A percentile compares a stretch with the other conserved stretches of the same genome.
Evolutionary conservation across 2,113 vertebrate genomes (phyloP).

Genomic region (Grus americana): DNA sequence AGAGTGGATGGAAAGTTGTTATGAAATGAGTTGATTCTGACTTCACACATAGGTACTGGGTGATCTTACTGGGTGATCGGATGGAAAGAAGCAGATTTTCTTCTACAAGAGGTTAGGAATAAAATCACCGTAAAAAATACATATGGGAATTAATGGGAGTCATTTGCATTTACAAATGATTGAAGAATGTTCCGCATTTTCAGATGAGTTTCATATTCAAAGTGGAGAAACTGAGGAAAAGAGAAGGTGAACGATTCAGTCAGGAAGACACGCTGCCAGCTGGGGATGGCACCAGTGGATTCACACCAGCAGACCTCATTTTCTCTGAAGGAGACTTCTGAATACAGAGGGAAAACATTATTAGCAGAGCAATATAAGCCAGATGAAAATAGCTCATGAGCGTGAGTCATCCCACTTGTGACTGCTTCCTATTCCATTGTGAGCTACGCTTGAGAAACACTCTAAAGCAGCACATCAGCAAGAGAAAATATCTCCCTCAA

Average conservation of each 20-base stretch:
- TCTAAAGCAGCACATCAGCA: not conserved
- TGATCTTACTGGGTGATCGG: not conserved
- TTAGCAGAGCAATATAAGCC: not conserved
- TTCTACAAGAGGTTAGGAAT: not conserved
- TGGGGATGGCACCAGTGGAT: not conserved
- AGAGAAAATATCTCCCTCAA: not conserved
- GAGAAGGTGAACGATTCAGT: not conserved
- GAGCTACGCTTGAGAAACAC: not conserved
- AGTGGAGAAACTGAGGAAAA: not conserved
- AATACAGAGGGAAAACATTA: slow-evolving; percentile 6
- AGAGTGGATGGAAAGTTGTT: not conserved
- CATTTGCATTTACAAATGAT: not conserved
- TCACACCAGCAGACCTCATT: not conserved
- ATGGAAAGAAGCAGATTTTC: not conserved
- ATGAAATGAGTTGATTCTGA: not conserved
- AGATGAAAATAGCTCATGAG: slow-evolving; percentile 42
- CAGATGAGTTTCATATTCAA: not conserved
- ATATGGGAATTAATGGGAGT: not conserved
- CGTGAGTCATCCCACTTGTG: slow-evolving; percentile 53
- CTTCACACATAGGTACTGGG: not conserved
- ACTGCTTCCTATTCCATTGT: not conserved
- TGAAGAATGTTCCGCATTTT: not conserved
- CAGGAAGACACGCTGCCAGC: not conserved
- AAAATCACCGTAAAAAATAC: not conserved
- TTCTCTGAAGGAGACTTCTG: slow-evolving; percentile 6